phyloP scores from a whole-genome alignment of 2,797 vertebrate species.

The Australoheros facetus region DNA sequence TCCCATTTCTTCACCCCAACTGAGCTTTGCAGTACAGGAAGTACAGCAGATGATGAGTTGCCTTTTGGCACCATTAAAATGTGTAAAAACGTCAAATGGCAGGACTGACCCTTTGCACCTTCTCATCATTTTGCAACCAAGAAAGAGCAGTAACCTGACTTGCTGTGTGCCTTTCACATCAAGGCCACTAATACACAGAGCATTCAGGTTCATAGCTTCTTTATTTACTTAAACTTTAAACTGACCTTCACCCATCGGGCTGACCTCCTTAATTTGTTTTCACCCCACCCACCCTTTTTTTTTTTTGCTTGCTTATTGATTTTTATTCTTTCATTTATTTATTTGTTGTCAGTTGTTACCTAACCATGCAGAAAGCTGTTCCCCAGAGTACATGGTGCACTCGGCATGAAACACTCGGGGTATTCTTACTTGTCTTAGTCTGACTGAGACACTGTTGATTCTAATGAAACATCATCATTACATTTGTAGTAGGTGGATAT shows the following conservation, averaged over 20 bases:
- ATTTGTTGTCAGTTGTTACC: background rate
- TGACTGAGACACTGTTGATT: constrained; percentile 36
- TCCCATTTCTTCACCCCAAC: constrained; percentile 73
- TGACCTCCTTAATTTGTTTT: constrained; percentile 9
- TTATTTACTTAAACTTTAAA: constrained; percentile 33
- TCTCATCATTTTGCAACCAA: constrained; percentile 31
- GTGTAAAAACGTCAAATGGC: constrained; percentile 57
- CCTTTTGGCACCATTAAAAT: constrained; percentile 55
- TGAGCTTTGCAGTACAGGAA: constrained; percentile 77
- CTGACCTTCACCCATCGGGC: constrained; percentile 19
- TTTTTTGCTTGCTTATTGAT: constrained; percentile 3
- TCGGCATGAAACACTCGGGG: constrained; percentile 5
- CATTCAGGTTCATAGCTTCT: background rate
- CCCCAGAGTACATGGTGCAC: constrained; percentile 4
- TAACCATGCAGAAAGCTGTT: background rate
- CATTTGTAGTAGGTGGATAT: constrained; percentile 43
- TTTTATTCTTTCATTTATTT: constrained; percentile 1
- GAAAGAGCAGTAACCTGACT: constrained; percentile 15
- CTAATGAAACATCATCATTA: constrained; percentile 55
- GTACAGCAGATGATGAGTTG: constrained; percentile 66
- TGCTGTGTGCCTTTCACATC: background rate
- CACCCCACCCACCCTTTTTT: background rate
- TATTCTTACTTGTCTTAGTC: constrained; percentile 14
- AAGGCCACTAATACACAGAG: background rate
- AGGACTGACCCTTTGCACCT: constrained; percentile 50